Percentiles rank a stretch among this genome's conserved stretches.
These are phyloP conservation scores for Hippopotamus amphibius DNA, from an alignment of 2,113 vertebrate species.

Conservation along the genomic window DNA sequence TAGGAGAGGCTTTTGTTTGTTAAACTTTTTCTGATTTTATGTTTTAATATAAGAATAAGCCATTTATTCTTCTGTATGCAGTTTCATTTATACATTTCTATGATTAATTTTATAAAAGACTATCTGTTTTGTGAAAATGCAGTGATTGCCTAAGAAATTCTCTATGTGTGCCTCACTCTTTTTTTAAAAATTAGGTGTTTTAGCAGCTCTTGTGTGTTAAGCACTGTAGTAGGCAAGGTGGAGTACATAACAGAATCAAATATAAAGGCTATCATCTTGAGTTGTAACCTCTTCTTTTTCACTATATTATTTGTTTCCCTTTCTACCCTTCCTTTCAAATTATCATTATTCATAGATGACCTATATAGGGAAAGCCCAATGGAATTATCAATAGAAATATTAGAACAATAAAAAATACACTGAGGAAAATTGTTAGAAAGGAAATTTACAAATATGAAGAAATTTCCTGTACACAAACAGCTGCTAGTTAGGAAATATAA, in stretches of 20 bases:
- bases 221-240: background rate
- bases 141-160: background rate
- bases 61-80: background rate
- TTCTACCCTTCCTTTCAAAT: background rate
- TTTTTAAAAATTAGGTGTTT: background rate
- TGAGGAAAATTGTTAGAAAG: background rate
- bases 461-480: background rate
- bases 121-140: slow-evolving; percentile 33
- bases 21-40: slow-evolving; percentile 27
- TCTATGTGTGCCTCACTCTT: background rate
- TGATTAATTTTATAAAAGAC: slow-evolving; percentile 20
- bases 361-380: background rate
- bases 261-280: background rate
- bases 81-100: background rate
- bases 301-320: background rate
- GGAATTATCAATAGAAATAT: slow-evolving; percentile 31
- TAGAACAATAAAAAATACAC: background rate
- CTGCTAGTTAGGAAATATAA: background rate
- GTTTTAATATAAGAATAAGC: slow-evolving; percentile 19
- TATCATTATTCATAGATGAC: background rate
- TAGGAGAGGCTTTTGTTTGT: slow-evolving; percentile 16
- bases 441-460: slow-evolving; percentile 41
- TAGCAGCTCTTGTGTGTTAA: background rate
- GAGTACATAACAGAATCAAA: background rate
- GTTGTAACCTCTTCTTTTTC: background rate